Evolutionary conservation across 1,140 invertebrate genomes (phyloP).

Genomic region (Drosophila fuyamai): DNA sequence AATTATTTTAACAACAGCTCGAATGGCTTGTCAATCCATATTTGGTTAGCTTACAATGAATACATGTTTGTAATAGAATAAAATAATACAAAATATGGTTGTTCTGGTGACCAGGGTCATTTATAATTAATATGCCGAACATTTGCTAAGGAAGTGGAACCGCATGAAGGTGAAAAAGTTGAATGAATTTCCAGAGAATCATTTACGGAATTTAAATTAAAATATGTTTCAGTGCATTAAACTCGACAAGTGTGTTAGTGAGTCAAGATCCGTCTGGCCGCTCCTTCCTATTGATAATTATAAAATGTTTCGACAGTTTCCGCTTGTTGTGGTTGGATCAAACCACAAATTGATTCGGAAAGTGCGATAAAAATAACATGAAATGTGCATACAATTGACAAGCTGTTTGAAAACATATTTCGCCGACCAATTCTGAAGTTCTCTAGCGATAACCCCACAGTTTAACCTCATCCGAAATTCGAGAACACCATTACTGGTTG

Average conservation of each 20-base stretch:
- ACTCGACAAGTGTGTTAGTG: conserved; percentile 21
- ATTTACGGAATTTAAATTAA: conserved; percentile 22
- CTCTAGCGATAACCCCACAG: conserved; percentile 27
- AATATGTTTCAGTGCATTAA: conserved; percentile 19
- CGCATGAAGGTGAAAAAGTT: conserved; percentile 25
- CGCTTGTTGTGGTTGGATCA: conserved; percentile 9
- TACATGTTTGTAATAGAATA: conserved; percentile 5
- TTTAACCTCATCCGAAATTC: conserved; percentile 17
- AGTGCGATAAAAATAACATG: conserved; percentile 21
- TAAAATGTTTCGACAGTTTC: conserved; percentile 24
- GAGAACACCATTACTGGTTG: conserved; percentile 46
- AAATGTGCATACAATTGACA: conserved; percentile 20
- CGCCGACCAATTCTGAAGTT: conserved; percentile 6
- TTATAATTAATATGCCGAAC: conserved; percentile 42
- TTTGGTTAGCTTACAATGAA: conserved; percentile 14
- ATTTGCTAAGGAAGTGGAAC: conserved; percentile 19
- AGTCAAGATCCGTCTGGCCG: conserved; percentile 12
- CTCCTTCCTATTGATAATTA: conserved; percentile 14
- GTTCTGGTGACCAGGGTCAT: conserved; percentile 22
- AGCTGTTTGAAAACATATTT: conserved; percentile 9
- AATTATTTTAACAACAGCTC: conserved; percentile 31
- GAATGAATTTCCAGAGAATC: conserved; percentile 26
- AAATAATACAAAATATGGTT: conserved; percentile 4
- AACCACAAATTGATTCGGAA: conserved; percentile 25
- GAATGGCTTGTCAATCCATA: conserved; percentile 9